Conservation (phyloP, 2,888 invertebrate genomes). For the Cataglyphis cursor region DNA sequence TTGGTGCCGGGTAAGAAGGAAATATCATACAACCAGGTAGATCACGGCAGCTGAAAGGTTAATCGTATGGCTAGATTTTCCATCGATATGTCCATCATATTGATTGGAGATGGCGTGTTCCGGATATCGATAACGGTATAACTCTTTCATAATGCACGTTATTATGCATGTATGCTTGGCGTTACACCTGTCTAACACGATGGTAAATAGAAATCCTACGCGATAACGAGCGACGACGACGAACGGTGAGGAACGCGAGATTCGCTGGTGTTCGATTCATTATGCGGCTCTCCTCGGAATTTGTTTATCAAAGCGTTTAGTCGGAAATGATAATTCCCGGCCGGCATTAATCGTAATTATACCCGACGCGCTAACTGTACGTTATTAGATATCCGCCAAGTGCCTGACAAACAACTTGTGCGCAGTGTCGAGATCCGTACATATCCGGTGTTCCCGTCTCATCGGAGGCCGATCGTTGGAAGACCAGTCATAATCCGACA, state of each 20-base stretch:
- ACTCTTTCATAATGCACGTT: conserved; percentile 2
- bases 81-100: conserved; percentile 67
- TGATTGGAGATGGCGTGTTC: conserved; percentile 65
- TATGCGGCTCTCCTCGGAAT: conserved; percentile 57
- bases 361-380: conserved; percentile 78
- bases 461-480: conserved; percentile 19
- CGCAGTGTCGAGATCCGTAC: conserved; percentile 33
- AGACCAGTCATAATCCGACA: conserved; percentile 28
- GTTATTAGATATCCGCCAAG: conserved; percentile 79
- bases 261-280: conserved; percentile 53
- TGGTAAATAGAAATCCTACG: conserved; percentile 73
- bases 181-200: conserved; percentile 75
- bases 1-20: background rate
- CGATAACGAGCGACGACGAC: conserved; percentile 72
- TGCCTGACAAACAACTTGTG: conserved; percentile 77
- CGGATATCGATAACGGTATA: conserved; percentile 74
- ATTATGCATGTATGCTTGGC: conserved; percentile 68
- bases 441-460: conserved; percentile 59
- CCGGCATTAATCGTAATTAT: conserved; percentile 81
- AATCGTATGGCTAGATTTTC: conserved; percentile 59
- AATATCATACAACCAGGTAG: conserved; percentile 15
- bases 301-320: conserved; percentile 77
- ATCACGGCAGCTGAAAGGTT: conserved; percentile 41
- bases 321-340: conserved; percentile 76
- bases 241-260: conserved; percentile 56